Evolutionary conservation across 2,113 vertebrate species (phyloP), one percentile per base, ranked within the genome.

Genomic region (Astatotilapia flaviijosephi): DNA sequence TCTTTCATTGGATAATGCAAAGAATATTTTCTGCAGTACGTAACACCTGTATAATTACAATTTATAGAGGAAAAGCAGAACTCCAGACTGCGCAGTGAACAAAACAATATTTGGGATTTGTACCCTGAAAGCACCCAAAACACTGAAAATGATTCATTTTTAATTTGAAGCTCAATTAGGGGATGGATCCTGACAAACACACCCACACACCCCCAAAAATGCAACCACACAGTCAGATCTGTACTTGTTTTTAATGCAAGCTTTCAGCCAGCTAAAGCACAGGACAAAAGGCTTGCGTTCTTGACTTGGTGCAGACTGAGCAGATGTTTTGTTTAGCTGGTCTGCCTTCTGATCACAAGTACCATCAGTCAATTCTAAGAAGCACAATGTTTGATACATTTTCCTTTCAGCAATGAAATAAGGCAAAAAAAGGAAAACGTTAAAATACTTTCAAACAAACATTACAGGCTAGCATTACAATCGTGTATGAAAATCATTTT

Each of bases 391-490:
- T 62, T 56, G 12, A 81, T 83, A 53, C 51, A n/a, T 53, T 80
- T 83, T 88, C 2, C 14, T 77, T 80, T 82, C 31, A 86, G 80
- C 45, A 70, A 82, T 83, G 4, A 75, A 85, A 88, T 86, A 92
- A 94, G 87, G 89, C 87, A 83, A 86, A 87, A 33, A 88, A 79
- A 28, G 73, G n/a, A 23, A 68, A 68, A 85, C 47, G 4, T 35
- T 40, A 40, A 88, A 31, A 68, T 23, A 6, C 80, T 73, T 60
- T 56, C 13, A 53, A 83, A 82, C 83, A 87, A 84, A 79, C 19
- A 37, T 70, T 45, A 83, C 80, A 82, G 42, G 14, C 53, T 53
- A 75, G 51, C 62, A 77, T 53, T 21, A 87, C 51, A 77, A 62
- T 73, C 31, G 82, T 58, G 55, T 14, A n/a, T 80, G 7, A 89